Base-by-base conservation (phyloP, 2,888 invertebrate species). In the Magallana nippona region DNA sequence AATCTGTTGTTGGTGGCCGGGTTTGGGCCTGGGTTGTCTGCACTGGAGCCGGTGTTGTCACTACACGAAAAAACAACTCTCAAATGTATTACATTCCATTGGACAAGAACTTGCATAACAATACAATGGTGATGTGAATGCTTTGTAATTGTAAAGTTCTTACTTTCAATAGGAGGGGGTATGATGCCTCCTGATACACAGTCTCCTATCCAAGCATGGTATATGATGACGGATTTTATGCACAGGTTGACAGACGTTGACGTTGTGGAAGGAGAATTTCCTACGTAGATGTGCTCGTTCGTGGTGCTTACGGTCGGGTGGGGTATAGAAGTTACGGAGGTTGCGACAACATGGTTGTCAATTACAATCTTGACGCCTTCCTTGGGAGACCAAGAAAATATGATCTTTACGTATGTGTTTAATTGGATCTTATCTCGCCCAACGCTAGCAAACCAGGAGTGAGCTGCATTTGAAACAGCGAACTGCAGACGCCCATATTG, bases 401-500 rank as follows among this genome's bases (percentile, higher is more conserved):
- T 86, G 15, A 91, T 85, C 0, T 82, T 86, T 55, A 88, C 88
- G 55, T 84, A 86, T 10, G 79, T 79, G 55, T 87, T 84, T 11
- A 88, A 85, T 62, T 77, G 77, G 22, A 91, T 81, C 19, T 85
- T 83, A 10, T 88, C 87, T 27, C 89, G 86, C 2, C 87, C 82
- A 8, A 89, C 85, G 2, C 87, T 84, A 0, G 88, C 86, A 84
- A 88, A 92, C 92, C 92, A 92, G 1, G 90, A 88, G 13, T 85
- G 80, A 3, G 79, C 88, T 0, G 80, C 57, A 1, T 89, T 91
- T 2, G 89, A 87, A 3, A 90, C 85, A 10, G 91, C 84, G 77
- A 90, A 88, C 55, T 91, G 91, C 17, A 92, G 60, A 1, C 87
- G 86, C 2, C 91, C 91, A 82, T 85, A 92, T 71, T 90, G 86